Evolutionary conservation across 2,797 vertebrate species (phyloP).

Genomic region (Morus bassanus): DNA sequence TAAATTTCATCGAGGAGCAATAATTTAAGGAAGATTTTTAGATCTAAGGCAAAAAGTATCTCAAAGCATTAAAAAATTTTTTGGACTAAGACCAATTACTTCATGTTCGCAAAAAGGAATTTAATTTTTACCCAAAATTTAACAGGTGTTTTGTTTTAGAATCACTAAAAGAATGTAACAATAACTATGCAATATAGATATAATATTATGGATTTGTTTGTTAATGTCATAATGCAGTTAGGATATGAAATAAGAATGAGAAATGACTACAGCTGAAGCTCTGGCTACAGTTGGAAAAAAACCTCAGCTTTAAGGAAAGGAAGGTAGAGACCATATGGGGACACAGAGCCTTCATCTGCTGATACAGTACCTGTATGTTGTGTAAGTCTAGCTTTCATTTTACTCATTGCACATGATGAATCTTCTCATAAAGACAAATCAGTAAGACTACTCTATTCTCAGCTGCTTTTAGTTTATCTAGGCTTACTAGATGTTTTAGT

Average conservation of each 20-base stretch:
- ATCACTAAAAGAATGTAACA: background rate
- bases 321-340: background rate
- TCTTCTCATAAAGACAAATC: background rate
- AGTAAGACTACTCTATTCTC: background rate
- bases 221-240: background rate
- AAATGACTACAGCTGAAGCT: background rate
- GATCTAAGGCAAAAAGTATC: background rate
- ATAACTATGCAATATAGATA: background rate
- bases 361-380: background rate
- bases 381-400: background rate
- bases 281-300: background rate
- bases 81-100: background rate
- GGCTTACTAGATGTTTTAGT: background rate
- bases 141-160: background rate
- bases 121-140: background rate
- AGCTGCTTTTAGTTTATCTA: background rate
- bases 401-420: background rate
- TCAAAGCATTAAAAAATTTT: background rate
- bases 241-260: background rate
- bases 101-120: background rate
- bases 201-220: background rate
- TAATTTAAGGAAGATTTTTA: background rate
- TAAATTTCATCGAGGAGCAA: background rate
- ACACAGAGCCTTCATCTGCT: background rate
- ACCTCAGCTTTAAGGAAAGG: background rate